Evolutionary conservation across 1,140 invertebrate genomes (phyloP), one percentile per base, ranked within the genome.

Genomic region (Sitodiplosis mosellana): DNA sequence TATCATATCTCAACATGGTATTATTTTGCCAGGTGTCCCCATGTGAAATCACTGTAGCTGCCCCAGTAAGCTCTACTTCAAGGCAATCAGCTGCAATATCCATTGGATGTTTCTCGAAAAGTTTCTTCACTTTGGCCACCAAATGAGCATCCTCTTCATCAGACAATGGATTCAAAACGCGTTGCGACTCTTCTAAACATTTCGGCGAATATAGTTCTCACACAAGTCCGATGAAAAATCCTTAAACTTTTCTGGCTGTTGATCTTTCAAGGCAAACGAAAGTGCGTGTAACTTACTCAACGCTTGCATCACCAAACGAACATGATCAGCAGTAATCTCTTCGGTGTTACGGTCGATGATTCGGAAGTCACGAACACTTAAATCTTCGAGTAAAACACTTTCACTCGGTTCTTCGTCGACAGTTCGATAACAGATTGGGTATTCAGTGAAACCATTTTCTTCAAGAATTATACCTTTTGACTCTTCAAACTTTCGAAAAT

Each of bases 211-310:
- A 18, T 5, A 40, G 5, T 14, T 6, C 17, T 59, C 57, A 2
- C 53, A 10, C 5, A 57, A 52, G 0, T 7, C 12, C 12, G 17
- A 15, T 20, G 49, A 38, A 2, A 59, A 17, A 49, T 50, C 51
- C 15, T 57, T 37, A 33, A 58, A 61, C 22, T 43, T 18, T 21
- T 55, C 54, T n/a, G 56, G 56, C n/a, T 59, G 51, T 27, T 58
- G 54, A 18, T 54, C 36, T 40, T 61, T 62, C 34, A 63, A 49
- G 0, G 63, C 66, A 36, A 68, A 54, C 20, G 56, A 52, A 1
- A 63, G 54, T 8, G 63, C 67, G 49, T 71, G 68, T 40, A 67
- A 66, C 46, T 54, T 56, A 2, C 60, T 66, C 1, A 71, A 48
- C 38, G 54, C 49, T 27, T 54, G 52, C 1, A 69, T 19, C n/a